Conservation (phyloP, 2,113 vertebrate genomes). For the Lucifuga dentata region DNA sequence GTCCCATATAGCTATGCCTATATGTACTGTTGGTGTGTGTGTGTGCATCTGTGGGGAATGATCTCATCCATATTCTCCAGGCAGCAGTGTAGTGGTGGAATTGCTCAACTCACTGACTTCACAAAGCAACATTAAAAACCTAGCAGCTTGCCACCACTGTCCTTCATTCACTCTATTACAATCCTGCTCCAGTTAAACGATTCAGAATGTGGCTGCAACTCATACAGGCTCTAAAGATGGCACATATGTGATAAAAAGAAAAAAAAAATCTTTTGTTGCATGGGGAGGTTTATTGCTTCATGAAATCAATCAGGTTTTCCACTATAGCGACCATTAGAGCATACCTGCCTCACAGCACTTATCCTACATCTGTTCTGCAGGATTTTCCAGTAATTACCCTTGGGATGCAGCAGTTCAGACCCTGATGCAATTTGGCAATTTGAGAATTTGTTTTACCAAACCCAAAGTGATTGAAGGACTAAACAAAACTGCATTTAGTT, state of each 20-base stretch:
- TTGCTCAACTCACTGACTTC: constrained; percentile 62
- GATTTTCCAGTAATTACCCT: constrained; percentile 6
- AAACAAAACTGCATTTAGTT: too few species aligned
- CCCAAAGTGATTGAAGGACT: too few species aligned
- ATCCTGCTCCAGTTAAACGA: constrained; percentile 48
- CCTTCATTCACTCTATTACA: constrained; percentile 66
- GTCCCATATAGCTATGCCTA: constrained; percentile 1
- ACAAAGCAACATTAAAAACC: constrained; percentile 57
- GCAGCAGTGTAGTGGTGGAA: constrained; percentile 27
- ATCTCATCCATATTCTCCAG: constrained; percentile 76
- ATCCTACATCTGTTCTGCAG: constrained; percentile 15
- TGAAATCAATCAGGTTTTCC: constrained; percentile 34
- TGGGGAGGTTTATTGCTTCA: constrained; percentile 9
- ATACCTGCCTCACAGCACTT: not conserved
- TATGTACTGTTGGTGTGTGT: constrained; percentile 6
- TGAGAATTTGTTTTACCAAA: not conserved
- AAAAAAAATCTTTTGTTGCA: not conserved
- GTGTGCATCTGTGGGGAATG: constrained; percentile 38
- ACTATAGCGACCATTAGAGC: constrained; percentile 13
- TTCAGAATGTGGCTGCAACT: constrained; percentile 55
- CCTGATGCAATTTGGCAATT: not conserved
- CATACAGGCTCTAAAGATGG: constrained; percentile 21
- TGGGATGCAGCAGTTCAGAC: not conserved
- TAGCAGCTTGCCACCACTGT: constrained; percentile 48
- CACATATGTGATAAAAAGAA: constrained; percentile 21